These are phyloP conservation scores for Polypterus senegalus DNA, from an alignment of 2,113 vertebrate species.

Conservation along the genomic window DNA sequence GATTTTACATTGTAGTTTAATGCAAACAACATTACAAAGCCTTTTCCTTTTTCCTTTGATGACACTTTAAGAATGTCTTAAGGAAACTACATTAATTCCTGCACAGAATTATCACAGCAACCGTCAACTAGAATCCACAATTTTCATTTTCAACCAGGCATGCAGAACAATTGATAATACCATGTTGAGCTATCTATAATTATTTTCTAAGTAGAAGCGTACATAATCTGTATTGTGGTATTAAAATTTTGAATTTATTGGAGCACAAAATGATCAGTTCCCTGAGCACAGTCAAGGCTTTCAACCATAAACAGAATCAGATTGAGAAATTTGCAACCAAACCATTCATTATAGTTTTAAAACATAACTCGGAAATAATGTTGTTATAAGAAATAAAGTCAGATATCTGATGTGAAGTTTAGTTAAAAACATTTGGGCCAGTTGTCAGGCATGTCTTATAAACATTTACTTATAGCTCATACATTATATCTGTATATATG, in stretches of 20 bases:
- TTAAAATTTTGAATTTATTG: not conserved
- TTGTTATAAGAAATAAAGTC: too few relatives aligned
- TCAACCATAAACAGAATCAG: not conserved
- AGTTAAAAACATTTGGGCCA: too few relatives aligned
- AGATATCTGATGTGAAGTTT: too few relatives aligned
- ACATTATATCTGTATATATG: too few relatives aligned
- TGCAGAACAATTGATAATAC: slow-evolving; percentile 4
- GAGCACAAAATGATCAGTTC: not conserved
- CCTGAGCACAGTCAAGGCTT: not conserved
- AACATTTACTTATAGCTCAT: too few relatives aligned
- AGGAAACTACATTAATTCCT: not conserved
- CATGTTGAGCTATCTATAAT: slow-evolving; percentile 5
- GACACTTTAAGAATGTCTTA: not conserved
- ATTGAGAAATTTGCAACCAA: not conserved
- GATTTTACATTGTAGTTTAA: not conserved
- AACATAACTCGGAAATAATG: not conserved
- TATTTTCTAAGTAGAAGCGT: slow-evolving; percentile 5
- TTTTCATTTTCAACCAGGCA: slow-evolving; percentile 2
- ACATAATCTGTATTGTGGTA: not conserved
- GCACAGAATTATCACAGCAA: not conserved
- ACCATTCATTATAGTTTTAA: not conserved
- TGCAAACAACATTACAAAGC: not conserved
- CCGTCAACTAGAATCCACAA: slow-evolving; percentile 4
- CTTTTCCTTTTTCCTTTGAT: not conserved
- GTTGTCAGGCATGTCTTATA: too few relatives aligned